These are phyloP conservation scores for Nasonia longicornis DNA, from an alignment of 1,140 invertebrate species.

Conservation along the genomic window DNA sequence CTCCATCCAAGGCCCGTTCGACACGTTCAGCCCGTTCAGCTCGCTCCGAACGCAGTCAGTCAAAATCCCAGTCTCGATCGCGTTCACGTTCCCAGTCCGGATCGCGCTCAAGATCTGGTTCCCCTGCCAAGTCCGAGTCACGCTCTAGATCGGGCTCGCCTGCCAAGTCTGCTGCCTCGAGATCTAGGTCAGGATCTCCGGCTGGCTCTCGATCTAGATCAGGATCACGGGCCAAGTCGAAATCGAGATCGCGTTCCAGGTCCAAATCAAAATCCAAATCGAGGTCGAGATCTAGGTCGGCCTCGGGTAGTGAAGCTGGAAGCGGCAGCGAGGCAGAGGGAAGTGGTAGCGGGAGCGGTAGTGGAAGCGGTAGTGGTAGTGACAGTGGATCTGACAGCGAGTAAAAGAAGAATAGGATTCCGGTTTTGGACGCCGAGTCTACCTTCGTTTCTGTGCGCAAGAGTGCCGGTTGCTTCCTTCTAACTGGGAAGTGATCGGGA, in stretches of 20 bases:
- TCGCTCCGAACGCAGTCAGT: constrained; percentile 52
- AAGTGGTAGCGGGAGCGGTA: constrained; percentile 59
- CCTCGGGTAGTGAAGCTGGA: constrained; percentile 53
- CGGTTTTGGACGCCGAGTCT: too few relatives aligned
- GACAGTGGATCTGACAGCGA: constrained; percentile 65
- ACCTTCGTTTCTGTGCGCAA: too few relatives aligned
- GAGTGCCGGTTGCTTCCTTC: too few relatives aligned
- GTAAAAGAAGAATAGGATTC: constrained; percentile 45
- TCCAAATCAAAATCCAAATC: constrained; percentile 56
- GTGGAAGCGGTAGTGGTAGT: constrained; percentile 59
- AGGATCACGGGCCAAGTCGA: constrained; percentile 49
- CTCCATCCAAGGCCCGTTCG: not conserved
- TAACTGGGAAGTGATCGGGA: too few relatives aligned
- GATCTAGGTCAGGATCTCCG: constrained; percentile 56
- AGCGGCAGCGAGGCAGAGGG: constrained; percentile 52
- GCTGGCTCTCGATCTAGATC: constrained; percentile 52
- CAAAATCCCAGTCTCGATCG: constrained; percentile 61
- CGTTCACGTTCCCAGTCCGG: constrained; percentile 51
- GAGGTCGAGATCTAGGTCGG: constrained; percentile 57
- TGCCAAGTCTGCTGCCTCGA: constrained; percentile 57
- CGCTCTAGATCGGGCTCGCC: constrained; percentile 51
- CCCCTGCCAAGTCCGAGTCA: constrained; percentile 53
- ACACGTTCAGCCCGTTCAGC: not conserved
- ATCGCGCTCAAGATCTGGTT: constrained; percentile 56
- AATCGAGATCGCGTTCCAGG: constrained; percentile 56